Conservation (phyloP, 2,797 vertebrate genomes). For the Eremophila alpestris region DNA sequence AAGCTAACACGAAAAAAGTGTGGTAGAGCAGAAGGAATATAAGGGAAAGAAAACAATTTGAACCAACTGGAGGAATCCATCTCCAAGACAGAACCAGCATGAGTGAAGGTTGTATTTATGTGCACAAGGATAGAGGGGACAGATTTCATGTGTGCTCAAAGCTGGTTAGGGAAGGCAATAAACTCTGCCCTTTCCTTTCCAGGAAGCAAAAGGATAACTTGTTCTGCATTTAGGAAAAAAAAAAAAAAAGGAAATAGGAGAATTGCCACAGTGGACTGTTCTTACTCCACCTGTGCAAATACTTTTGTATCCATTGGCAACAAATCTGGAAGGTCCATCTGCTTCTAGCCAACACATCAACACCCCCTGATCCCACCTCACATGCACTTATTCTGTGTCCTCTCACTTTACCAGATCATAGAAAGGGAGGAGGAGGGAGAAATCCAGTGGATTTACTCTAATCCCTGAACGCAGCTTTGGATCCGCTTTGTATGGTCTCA, state of each 20-base stretch:
- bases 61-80: background rate
- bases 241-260: background rate
- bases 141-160: background rate
- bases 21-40: background rate
- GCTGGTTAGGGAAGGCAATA: background rate
- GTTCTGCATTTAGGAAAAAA: background rate
- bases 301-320: background rate
- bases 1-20: background rate
- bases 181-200: background rate
- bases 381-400: background rate
- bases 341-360: background rate
- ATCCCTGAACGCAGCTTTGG: background rate
- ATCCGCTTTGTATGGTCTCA: background rate
- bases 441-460: background rate
- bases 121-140: background rate
- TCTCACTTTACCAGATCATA: background rate
- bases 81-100: background rate
- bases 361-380: background rate
- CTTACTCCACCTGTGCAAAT: background rate
- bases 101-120: background rate
- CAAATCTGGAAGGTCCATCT: constrained; percentile 2
- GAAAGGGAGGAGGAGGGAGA: background rate
- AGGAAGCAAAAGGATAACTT: background rate
- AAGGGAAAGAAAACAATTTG: background rate
- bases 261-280: background rate